Percentiles rank a stretch among this genome's conserved stretches.
Evolutionary conservation across 2,888 invertebrate genomes (phyloP).

Genomic region (Falcaria lacertinaria): DNA sequence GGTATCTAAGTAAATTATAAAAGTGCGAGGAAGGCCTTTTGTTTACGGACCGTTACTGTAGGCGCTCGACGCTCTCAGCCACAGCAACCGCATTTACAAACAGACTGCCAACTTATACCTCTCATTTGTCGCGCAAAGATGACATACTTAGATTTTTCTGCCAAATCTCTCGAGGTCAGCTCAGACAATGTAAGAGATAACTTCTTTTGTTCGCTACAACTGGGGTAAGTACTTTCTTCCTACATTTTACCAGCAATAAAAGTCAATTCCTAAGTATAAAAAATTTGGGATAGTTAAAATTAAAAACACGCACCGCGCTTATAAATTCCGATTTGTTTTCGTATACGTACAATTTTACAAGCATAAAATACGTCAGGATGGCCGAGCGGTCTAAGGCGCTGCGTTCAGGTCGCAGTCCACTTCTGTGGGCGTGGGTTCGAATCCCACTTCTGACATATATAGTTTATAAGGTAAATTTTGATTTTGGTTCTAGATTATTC

Average conservation of each 20-base stretch:
- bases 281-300: too few species aligned
- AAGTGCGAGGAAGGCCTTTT: conserved; percentile 60
- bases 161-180: conserved; percentile 25
- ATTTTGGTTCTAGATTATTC: too few species aligned
- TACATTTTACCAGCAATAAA: neutral
- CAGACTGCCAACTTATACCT: conserved; percentile 35
- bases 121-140: conserved; percentile 31
- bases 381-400: too few species aligned
- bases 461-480: too few species aligned
- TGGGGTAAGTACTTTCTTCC: neutral
- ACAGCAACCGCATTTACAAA: conserved; percentile 38
- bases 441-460: too few species aligned
- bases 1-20: conserved; percentile 65
- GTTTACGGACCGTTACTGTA: conserved; percentile 51
- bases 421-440: too few species aligned
- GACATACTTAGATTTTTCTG: conserved; percentile 27
- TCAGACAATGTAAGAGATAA: conserved; percentile 23
- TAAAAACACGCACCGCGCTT: neutral
- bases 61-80: conserved; percentile 37
- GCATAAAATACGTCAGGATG: too few species aligned
- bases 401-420: too few species aligned
- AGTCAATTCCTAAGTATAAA: neutral
- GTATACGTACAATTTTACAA: too few species aligned
- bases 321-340: too few species aligned
- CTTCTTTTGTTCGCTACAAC: conserved; percentile 21